A percentile compares a stretch with the other conserved stretches of the same genome.
phyloP scores from a whole-genome alignment of 2,113 vertebrate genomes.

The Pterocles burchelli region DNA sequence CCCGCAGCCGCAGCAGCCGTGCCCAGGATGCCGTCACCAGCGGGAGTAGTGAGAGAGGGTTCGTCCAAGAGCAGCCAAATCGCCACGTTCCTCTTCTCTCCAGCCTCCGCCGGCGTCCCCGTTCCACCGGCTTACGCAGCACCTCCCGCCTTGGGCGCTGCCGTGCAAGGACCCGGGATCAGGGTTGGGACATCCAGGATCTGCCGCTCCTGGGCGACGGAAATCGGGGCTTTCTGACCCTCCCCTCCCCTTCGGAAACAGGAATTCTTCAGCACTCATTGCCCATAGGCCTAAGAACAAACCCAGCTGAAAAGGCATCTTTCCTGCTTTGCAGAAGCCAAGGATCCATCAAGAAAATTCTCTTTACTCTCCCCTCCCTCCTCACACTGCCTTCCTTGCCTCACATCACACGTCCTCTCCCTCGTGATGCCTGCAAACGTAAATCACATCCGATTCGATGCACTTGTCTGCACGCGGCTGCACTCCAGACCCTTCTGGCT shows the following conservation, averaged over 20 bases:
- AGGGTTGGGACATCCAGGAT: conserved; percentile 71
- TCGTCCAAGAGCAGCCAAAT: conserved; percentile 75
- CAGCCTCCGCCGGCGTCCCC: conserved; percentile 15
- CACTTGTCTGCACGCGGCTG: background rate
- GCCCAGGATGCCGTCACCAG: conserved; percentile 61
- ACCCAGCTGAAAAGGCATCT: background rate
- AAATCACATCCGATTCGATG: background rate
- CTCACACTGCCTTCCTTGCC: background rate
- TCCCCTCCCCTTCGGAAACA: background rate
- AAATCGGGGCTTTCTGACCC: conserved; percentile 90
- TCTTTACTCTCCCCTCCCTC: background rate
- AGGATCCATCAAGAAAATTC: background rate
- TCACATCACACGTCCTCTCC: background rate
- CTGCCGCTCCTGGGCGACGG: conserved; percentile 84
- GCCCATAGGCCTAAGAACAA: background rate
- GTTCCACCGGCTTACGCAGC: background rate
- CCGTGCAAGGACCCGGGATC: conserved; percentile 67
- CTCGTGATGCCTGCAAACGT: background rate
- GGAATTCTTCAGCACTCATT: background rate
- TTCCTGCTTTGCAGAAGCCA: conserved; percentile 38
- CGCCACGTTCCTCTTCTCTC: conserved; percentile 66
- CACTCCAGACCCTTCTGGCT: background rate
- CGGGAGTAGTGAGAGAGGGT: conserved; percentile 15
- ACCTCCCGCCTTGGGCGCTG: conserved; percentile 49
- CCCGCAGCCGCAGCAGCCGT: conserved; percentile 59